Evolutionary conservation across 2,113 vertebrate genomes (phyloP), one percentile per base, ranked within the genome.

Genomic region (Pangasianodon hypophthalmus): DNA sequence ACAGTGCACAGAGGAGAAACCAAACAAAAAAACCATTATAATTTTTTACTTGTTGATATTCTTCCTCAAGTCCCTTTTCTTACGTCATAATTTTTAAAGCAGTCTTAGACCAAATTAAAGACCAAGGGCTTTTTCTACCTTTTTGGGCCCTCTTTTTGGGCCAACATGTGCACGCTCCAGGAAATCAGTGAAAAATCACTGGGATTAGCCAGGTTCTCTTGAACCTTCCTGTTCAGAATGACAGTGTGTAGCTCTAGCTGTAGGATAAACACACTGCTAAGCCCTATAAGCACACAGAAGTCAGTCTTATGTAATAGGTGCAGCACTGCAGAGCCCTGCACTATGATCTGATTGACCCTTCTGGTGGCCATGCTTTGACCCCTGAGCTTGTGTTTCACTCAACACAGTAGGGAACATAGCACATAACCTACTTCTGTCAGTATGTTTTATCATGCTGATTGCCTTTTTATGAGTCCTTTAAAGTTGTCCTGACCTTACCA

Each of bases 151-250:
- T 48, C 56, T 58, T 58, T 58, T 58, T 64, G 62, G 62, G 56
- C 46, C 50, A 90, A 82, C 79, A 92, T 75, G 81, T 89, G 89
- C 85, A 84, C 32, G 87, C 54, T 87, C 86, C 84, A 90, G 93
- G 90, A 94, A 92, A 94, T 94, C 92, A 90, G 16, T 29, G 2
- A 60, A 73, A 89, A 89, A 91, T 90, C 24, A 21, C 32, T 54
- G 16, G 79, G 92, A 94, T 94, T 93, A 93, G 67, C 79, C 24
- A 6, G 54, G 29, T 67, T 92, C 16, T 67, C 85, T 26, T 91
- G 87, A 93, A 90, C 75, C 88, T 91, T 92, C 90, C 77, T 86
- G 79, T 80, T 88, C 37, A 1, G 64, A 56, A 54, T 54, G 50
- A 46, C 46, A 13, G 10, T 29, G 56, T 44, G 48, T 77, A 75